These are phyloP conservation scores for Addax nasomaculatus DNA, from an alignment of 2,113 vertebrate genomes.

Conservation along the genomic window DNA sequence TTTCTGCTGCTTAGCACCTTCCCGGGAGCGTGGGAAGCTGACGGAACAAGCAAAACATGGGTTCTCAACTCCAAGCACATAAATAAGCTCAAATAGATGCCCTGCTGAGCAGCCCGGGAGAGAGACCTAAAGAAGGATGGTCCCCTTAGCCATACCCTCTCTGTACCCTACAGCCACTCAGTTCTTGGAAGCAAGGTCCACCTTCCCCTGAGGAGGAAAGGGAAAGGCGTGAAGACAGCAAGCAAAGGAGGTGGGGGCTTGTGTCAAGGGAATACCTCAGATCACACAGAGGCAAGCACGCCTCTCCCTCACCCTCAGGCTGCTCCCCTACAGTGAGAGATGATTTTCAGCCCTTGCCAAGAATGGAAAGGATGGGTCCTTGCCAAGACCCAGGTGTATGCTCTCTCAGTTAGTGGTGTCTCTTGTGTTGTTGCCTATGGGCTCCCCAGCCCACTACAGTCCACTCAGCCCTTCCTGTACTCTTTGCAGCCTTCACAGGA, in stretches of 20 bases:
- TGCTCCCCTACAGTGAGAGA: not conserved
- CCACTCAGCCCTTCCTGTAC: not conserved
- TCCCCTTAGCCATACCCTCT: not conserved
- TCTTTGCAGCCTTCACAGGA: not conserved
- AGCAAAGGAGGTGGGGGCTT: not conserved
- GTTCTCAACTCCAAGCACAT: constrained; percentile 11
- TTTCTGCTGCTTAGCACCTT: constrained; percentile 57
- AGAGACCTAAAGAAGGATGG: not conserved
- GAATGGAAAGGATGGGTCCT: not conserved
- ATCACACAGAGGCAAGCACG: not conserved
- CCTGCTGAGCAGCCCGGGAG: not conserved
- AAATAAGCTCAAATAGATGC: constrained; percentile 24
- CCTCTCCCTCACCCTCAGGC: not conserved
- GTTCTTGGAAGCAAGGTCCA: not conserved
- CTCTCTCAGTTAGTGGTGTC: not conserved
- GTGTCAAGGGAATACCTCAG: not conserved
- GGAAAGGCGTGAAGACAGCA: not conserved
- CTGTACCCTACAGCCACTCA: not conserved
- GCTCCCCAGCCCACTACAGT: not conserved
- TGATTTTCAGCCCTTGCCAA: not conserved
- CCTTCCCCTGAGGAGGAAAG: not conserved
- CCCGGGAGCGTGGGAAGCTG: constrained; percentile 22
- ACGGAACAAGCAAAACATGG: constrained; percentile 47
- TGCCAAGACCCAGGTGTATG: not conserved
- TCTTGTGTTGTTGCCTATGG: not conserved